phyloP scores from a whole-genome alignment of 2,888 invertebrate genomes.

The Aphrophora alni region DNA sequence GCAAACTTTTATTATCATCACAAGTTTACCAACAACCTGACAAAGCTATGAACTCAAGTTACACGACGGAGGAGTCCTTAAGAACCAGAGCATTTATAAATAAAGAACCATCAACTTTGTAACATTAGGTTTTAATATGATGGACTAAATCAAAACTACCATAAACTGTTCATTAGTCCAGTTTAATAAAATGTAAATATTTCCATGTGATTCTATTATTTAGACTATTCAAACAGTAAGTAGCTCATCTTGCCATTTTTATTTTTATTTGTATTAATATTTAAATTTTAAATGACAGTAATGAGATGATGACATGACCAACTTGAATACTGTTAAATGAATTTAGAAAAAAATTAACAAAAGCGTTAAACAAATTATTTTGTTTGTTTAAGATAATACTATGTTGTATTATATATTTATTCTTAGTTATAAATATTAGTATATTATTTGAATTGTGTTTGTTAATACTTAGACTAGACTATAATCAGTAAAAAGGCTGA shows the following conservation, averaged over 20 bases:
- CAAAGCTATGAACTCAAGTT: slow-evolving; percentile 35
- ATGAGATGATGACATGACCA: not conserved
- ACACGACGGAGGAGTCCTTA: slow-evolving; percentile 31
- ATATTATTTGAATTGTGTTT: not conserved
- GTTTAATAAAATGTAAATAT: not conserved
- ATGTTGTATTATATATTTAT: slow-evolving; percentile 4
- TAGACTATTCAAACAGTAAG: not conserved
- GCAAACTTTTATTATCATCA: not conserved
- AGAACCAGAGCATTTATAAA: slow-evolving; percentile 38
- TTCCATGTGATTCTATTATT: not conserved
- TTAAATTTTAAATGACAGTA: not conserved
- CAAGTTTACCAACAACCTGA: slow-evolving; percentile 37
- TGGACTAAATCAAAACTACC: not conserved
- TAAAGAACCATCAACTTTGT: slow-evolving; percentile 19
- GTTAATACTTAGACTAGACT: too few species aligned
- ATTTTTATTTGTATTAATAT: not conserved
- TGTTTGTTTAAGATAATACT: not conserved
- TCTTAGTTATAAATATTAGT: not conserved
- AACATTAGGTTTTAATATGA: not conserved
- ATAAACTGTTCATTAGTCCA: not conserved
- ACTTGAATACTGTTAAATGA: not conserved
- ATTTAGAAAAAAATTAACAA: not conserved
- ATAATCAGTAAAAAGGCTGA: not conserved
- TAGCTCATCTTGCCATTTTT: not conserved
- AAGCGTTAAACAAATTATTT: not conserved